These are phyloP conservation scores for Gymnodraco acuticeps DNA, from an alignment of 2,797 vertebrate species.

Conservation along the genomic window DNA sequence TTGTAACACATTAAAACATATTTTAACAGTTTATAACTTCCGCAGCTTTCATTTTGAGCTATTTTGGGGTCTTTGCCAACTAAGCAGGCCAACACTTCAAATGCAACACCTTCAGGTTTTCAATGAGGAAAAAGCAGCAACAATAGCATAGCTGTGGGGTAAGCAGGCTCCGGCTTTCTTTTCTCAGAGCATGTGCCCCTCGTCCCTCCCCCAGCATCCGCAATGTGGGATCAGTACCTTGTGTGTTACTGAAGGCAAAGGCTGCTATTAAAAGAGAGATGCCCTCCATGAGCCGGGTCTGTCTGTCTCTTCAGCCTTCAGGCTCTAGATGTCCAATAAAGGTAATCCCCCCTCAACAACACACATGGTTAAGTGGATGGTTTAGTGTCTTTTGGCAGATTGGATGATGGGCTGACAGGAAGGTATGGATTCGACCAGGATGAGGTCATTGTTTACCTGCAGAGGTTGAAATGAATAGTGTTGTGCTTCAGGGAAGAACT, in stretches of 20 bases:
- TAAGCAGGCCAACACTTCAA: conserved; percentile 61
- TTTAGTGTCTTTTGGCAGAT: conserved; percentile 75
- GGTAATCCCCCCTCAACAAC: conserved; percentile 59
- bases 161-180: conserved; percentile 60
- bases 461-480: conserved; percentile 58
- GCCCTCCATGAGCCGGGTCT: conserved; percentile 59
- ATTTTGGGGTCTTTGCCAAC: conserved; percentile 61
- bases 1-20: conserved; percentile 44
- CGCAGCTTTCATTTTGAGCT: conserved; percentile 46
- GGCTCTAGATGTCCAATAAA: conserved; percentile 74
- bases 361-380: conserved; percentile 53
- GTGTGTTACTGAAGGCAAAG: conserved; percentile 72
- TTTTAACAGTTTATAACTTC: conserved; percentile 30
- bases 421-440: conserved; percentile 71
- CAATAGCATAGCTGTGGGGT: conserved; percentile 54
- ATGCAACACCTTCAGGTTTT: conserved; percentile 61
- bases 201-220: conserved; percentile 55
- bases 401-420: conserved; percentile 67
- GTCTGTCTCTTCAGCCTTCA: conserved; percentile 71
- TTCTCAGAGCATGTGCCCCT: conserved; percentile 50
- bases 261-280: conserved; percentile 77
- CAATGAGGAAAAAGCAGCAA: conserved; percentile 41
- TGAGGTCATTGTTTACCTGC: conserved; percentile 77
- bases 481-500: conserved; percentile 53
- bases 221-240: conserved; percentile 69